Evolutionary conservation across 2,797 vertebrate genomes (phyloP), one percentile per base, ranked within the genome.

Genomic region (Sciurus vulgaris): DNA sequence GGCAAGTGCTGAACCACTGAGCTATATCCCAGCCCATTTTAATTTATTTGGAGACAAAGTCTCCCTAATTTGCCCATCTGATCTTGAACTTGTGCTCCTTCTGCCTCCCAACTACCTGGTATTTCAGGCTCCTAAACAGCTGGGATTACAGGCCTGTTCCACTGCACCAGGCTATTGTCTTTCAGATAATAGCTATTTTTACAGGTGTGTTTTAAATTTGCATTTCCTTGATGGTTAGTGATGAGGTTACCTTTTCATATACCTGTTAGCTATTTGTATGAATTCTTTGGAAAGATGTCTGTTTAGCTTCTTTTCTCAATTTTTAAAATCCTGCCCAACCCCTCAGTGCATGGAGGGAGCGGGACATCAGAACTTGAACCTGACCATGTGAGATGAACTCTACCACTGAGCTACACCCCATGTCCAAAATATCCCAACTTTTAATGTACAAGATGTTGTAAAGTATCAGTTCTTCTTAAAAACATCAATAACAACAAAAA

Each of bases 371-470:
- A 79, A 51, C 5, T 22, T 56, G 77, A 26, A 14, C 38, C 56
- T 82, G 9, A 44, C 38, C 59, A 44, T 33, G 11, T 24, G 30
- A 10, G n/a, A 54, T 54, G 76, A 5, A n/a, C 38, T 72, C 70
- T 72, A 24, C 70, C 70, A 35, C 49, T 54, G 47, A 54, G 18
- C 76, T 35, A 18, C 26, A 20, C 17, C 22, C 26, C 26, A 17
- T 56, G 49, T 26, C n/a, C n/a, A 38, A 93, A 93, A 77, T 77
- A 87, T 56, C 90, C 87, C 47, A 81, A 89, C 44, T 82, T 59
- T 77, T n/a, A 73, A 83, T 69, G 41, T 82, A 47, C n/a, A 83
- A 91, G 44, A 85, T 47, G 26, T 67, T 72, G 15, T 72, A 59
- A 86, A 89, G 11, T 28, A 74, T 79, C 28, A 82, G 28, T 87